These are phyloP conservation scores for Aphrophora alni DNA, from an alignment of 2,888 invertebrate species.

Conservation along the genomic window DNA sequence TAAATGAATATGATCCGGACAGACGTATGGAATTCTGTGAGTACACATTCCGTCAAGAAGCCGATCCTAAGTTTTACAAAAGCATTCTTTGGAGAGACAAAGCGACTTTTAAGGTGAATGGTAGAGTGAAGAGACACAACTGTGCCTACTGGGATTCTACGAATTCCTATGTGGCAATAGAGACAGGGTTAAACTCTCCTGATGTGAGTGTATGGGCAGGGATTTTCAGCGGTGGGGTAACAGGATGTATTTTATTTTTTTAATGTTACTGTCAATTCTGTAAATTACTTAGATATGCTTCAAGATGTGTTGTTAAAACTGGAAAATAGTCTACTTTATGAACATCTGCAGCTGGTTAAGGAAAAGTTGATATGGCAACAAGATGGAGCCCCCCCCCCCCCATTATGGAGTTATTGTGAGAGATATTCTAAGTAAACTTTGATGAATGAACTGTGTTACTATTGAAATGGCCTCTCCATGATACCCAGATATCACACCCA, in stretches of 20 bases:
- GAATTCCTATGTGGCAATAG: slow-evolving; percentile 24
- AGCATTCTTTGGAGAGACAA: slow-evolving; percentile 25
- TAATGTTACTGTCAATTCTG: too few relatives aligned
- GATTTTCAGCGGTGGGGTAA: slow-evolving; percentile 28
- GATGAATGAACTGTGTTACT: too few relatives aligned
- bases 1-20: slow-evolving; percentile 3
- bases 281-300: slow-evolving; percentile 30
- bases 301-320: slow-evolving; percentile 19
- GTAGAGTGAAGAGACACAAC: slow-evolving; percentile 27
- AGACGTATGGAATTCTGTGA: slow-evolving; percentile 7
- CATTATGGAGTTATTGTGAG: too few relatives aligned
- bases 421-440: too few relatives aligned
- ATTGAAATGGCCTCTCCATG: too few relatives aligned
- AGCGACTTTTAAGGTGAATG: slow-evolving; percentile 27
- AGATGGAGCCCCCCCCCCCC: slow-evolving; percentile 17
- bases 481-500: too few relatives aligned
- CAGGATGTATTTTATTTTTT: too few relatives aligned
- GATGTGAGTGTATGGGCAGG: slow-evolving; percentile 29
- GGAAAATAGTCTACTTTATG: slow-evolving; percentile 30
- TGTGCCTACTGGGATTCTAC: slow-evolving; percentile 32
- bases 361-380: slow-evolving; percentile 32
- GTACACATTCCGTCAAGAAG: slow-evolving; percentile 6
- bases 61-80: slow-evolving; percentile 20
- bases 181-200: slow-evolving; percentile 18
- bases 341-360: slow-evolving; percentile 21